A percentile compares a stretch with the other conserved stretches of the same genome.
These are phyloP conservation scores for Chelon labrosus DNA, from an alignment of 2,797 vertebrate genomes.

Conservation along the genomic window DNA sequence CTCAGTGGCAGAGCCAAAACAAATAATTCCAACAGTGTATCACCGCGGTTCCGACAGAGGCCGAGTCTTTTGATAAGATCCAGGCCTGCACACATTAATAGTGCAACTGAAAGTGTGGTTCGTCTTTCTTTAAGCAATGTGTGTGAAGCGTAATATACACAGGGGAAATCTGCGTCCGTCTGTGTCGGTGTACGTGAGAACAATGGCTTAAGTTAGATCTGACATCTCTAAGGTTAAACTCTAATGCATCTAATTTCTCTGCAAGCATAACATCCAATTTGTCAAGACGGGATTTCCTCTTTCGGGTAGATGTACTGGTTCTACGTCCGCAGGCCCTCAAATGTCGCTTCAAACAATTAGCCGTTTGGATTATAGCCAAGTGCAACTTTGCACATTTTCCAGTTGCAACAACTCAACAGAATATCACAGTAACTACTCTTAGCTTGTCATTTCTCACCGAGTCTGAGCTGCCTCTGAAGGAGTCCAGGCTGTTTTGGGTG, in stretches of 20 bases:
- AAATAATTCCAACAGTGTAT: slow-evolving; percentile 50
- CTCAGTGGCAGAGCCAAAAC: slow-evolving; percentile 55
- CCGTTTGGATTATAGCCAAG: slow-evolving; percentile 7
- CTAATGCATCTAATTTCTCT: background rate
- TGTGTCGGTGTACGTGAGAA: slow-evolving; percentile 19
- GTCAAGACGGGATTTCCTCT: background rate
- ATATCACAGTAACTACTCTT: slow-evolving; percentile 3
- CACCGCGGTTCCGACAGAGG: slow-evolving; percentile 31
- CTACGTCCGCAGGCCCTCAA: slow-evolving; percentile 8
- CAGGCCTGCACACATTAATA: slow-evolving; percentile 10
- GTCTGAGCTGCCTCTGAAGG: slow-evolving; percentile 91
- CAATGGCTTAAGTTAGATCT: slow-evolving; percentile 16
- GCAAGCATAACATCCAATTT: background rate
- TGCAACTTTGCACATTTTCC: slow-evolving; percentile 5
- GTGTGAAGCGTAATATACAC: background rate
- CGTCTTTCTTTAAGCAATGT: slow-evolving; percentile 9
- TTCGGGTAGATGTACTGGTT: slow-evolving; percentile 7
- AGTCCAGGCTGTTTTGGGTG: slow-evolving; percentile 89
- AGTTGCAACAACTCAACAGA: background rate
- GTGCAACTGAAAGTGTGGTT: background rate
- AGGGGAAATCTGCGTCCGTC: slow-evolving; percentile 19
- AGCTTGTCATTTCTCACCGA: slow-evolving; percentile 85
- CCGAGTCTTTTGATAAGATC: slow-evolving; percentile 31
- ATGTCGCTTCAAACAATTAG: slow-evolving; percentile 2
- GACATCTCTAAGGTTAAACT: background rate